Conservation (phyloP, 2,113 vertebrate genomes). For the Dipodomys stephensi region DNA sequence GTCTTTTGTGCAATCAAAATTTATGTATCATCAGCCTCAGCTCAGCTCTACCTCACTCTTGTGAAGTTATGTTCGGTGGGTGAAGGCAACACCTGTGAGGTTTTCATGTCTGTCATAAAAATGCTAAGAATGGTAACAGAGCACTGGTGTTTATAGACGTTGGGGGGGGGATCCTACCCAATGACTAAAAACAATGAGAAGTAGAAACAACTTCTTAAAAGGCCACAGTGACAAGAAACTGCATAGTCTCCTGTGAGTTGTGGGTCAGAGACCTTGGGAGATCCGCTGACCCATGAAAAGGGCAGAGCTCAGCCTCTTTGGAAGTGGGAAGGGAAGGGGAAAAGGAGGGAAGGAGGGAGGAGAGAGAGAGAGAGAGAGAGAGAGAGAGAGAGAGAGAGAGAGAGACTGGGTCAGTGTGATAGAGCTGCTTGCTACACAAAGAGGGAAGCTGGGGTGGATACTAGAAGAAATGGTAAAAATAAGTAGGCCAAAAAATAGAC, state of each 20-base stretch:
- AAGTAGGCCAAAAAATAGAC: constrained; percentile 9
- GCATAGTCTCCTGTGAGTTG: constrained; percentile 49
- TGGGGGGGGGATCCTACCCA: constrained; percentile 22
- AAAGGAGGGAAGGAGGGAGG: neutral
- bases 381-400: neutral
- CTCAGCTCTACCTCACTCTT: neutral
- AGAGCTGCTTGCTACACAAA: neutral
- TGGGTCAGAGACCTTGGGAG: constrained; percentile 54
- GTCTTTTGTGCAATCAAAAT: neutral
- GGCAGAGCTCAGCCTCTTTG: neutral
- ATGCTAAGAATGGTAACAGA: constrained; percentile 47
- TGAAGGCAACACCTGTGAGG: neutral
- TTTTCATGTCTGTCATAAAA: neutral
- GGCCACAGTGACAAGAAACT: constrained; percentile 43
- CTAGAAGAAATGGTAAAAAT: neutral
- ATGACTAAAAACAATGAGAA: constrained; percentile 53
- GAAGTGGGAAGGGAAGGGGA: neutral
- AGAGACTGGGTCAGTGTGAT: neutral
- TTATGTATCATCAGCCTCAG: neutral
- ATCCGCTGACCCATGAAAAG: constrained; percentile 39
- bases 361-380: neutral
- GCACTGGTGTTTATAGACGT: constrained; percentile 27
- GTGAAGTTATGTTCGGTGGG: neutral
- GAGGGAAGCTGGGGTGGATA: neutral
- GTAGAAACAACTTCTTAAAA: constrained; percentile 64